Base-by-base conservation (phyloP, 1,140 invertebrate species). In the Archivesica marissinica region DNA sequence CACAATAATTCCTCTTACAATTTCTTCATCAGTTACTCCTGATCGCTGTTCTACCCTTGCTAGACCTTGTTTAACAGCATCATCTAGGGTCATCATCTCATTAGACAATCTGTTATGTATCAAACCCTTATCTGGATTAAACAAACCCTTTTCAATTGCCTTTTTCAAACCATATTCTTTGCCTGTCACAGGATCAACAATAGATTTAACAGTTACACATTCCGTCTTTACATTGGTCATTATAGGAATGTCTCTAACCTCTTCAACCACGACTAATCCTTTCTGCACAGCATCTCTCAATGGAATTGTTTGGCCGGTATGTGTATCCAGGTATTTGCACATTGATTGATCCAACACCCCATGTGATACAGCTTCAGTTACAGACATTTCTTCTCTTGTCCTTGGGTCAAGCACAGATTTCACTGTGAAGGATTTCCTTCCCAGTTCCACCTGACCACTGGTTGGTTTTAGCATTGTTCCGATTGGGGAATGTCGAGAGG, bases 381-480 rank as follows among this genome's bases (percentile, higher is more conserved):
- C 94, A 3, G 97, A 98, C 20, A 99, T 90, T 70, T 97, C 95
- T 90, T 98, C 96, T 68, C 96, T 96, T 0, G 95, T 96, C 47
- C 93, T 92, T 76, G 95, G 96, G 92, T 98, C 96, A 33, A 96
- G 95, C 78, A 99, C 95, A 83, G 97, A 98, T 94, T 97, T 97
- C 35, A 89, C 78, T 61, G 75, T 78, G n/a, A 86, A 76, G 28
- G 79, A 86, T 64, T 89, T 89, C n/a, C 78, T 81, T 17, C 88
- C 86, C 20, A 83, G 76, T 13, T 89, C 70, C 25, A 86, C 47
- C 35, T 80, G 76, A 30, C 75, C 66, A 70, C 81, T 86, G 6
- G 52, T 64, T 50, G 88, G 78, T 44, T 88, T 79, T 11, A 85
- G 47, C 15, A 87, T 56, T 66, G 75, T 54, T 44, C 64, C 47